phyloP scores from a whole-genome alignment of 2,888 invertebrate species.

The Nycteola revayana region DNA sequence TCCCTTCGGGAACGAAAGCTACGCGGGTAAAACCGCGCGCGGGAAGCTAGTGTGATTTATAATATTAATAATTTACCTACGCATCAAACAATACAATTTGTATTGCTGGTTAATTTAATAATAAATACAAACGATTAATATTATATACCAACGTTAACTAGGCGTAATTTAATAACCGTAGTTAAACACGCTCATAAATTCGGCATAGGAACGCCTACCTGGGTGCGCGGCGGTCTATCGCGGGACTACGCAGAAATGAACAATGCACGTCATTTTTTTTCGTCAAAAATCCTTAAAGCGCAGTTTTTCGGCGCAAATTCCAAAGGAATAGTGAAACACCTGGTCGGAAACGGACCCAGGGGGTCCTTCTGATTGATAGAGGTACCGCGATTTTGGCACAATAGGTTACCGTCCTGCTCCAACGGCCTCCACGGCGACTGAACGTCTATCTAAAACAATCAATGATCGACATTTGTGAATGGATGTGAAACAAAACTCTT shows the following conservation, averaged over 20 bases:
- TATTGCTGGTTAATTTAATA: no score
- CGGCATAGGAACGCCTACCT: constrained; percentile 55
- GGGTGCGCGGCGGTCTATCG: constrained; percentile 40
- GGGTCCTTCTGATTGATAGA: constrained; percentile 78
- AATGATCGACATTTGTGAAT: constrained; percentile 76
- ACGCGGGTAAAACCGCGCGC: no score
- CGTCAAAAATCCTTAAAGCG: constrained; percentile 59
- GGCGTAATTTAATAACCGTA: constrained; percentile 34
- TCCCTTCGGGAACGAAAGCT: no score
- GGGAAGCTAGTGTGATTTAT: no score
- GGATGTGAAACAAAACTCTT: constrained; percentile 69
- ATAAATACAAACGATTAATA: neutral
- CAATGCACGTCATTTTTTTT: constrained; percentile 72
- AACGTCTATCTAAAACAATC: constrained; percentile 80
- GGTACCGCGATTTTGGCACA: constrained; percentile 63
- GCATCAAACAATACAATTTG: no score
- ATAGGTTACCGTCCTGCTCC: constrained; percentile 57
- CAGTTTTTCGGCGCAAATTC: constrained; percentile 77
- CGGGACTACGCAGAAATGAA: constrained; percentile 69
- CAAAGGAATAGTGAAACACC: constrained; percentile 62
- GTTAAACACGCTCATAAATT: constrained; percentile 33
- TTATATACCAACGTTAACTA: constrained; percentile 3
- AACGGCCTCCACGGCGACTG: constrained; percentile 60
- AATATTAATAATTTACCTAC: no score
- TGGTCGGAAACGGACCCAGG: constrained; percentile 80